Evolutionary conservation across 2,113 vertebrate species (phyloP), one percentile per base, ranked within the genome.

Genomic region (Lophochroa leadbeateri): DNA sequence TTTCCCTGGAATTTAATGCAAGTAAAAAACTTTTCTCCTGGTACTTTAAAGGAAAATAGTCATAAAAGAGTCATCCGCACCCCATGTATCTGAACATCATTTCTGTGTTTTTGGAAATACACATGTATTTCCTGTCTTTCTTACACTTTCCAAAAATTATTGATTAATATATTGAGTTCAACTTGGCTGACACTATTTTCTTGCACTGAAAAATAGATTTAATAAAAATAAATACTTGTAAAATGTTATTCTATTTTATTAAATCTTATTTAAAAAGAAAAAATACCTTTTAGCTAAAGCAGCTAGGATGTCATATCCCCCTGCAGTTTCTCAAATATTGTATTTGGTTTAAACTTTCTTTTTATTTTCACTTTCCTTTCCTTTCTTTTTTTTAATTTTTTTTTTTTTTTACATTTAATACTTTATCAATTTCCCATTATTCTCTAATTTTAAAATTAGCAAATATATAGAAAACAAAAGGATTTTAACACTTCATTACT

Each of bases 261-360:
- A 52, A 60, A 47, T 11, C 4, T 60, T 70, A 25, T 70, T 61
- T 44, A 13, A 57, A 7, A 46, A 50, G 17, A 28, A 57, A 81
- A 53, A 12, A 0, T 13, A n/a, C 0, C 0, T 64, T 72, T 60
- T 37, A 64, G 7, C 1, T 64, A 65, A 91, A 81, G 1, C 3
- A 70, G 6, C 4, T 27, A 72, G 10, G 5, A 24, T 41, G 7
- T 28, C 3, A 37, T 47, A 28, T n/a, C 0, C 0, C 3, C 1
- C 8, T 2, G 9, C 2, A 25, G 5, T n/a, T 70, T 53, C 18
- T 3, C 25, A 82, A 31, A 33, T 19, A 28, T 2, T 35, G 0
- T 14, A 13, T 33, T 75, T 70, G 2, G 3, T 7, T 69, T 74
- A 3, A 86, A 60, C 0, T 0, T 35, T 55, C 46, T 10, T 68